phyloP scores from a whole-genome alignment of 2,888 invertebrate species.

The Spodoptera exigua region DNA sequence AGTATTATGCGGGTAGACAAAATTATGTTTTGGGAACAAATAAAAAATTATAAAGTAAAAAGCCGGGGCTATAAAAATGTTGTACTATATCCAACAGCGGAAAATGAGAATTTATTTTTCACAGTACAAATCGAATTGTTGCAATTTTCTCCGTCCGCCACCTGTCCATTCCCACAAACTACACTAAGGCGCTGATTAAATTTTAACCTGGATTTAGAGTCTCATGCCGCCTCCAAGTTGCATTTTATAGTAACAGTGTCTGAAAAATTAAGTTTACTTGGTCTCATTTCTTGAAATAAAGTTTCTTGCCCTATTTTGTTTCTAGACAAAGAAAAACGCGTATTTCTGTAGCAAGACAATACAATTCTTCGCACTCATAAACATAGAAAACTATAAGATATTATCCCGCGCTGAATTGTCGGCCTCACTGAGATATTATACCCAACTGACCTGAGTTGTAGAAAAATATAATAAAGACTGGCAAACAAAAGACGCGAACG shows the following conservation, averaged over 20 bases:
- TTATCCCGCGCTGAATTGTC: conserved; percentile 29
- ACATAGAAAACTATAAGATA: conserved; percentile 23
- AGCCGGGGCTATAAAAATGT: neutral
- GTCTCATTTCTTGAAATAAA: conserved; percentile 24
- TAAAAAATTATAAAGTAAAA: too few species aligned
- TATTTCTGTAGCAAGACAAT: conserved; percentile 19
- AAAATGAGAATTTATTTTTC: conserved; percentile 16
- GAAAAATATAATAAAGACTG: conserved; percentile 32
- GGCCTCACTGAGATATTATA: conserved; percentile 42
- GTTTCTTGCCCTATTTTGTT: conserved; percentile 5
- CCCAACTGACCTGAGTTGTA: conserved; percentile 35
- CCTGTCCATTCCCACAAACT: conserved; percentile 25
- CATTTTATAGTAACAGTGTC: conserved; percentile 38
- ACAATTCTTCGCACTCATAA: conserved; percentile 17
- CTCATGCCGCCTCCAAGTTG: conserved; percentile 24
- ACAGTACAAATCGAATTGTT: conserved; percentile 17
- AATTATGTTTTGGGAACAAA: too few species aligned
- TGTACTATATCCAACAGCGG: neutral
- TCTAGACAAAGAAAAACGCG: conserved; percentile 16
- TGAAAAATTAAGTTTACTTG: conserved; percentile 36
- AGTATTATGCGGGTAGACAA: neutral
- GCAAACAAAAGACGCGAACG: conserved; percentile 36
- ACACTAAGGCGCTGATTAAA: conserved; percentile 44
- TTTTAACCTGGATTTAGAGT: conserved; percentile 41
- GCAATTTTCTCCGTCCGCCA: conserved; percentile 22